Base-by-base conservation (phyloP, 92 coral and sea anemone genomes). In the Ricordea florida region DNA sequence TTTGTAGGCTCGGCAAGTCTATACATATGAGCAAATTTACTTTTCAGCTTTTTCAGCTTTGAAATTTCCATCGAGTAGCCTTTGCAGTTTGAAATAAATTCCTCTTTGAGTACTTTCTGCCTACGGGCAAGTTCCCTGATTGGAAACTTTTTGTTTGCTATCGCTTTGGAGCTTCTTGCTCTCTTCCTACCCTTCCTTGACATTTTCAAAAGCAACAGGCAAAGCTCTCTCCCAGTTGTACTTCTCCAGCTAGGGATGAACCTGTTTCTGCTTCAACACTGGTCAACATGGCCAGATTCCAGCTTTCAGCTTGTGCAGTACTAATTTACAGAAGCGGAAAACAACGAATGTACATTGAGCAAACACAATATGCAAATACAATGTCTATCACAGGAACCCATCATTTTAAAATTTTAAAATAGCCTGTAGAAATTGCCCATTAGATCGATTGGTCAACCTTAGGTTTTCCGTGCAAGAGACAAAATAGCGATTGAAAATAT, bases 131-230 rank as follows among this genome's bases (percentile, higher is more conserved):
- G 69, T 10, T 43, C 57, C 50, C 77, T 48, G 18, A 74, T 23
- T 29, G 83, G 83, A 68, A 82, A 74, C 37, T 56, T 82, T 17
- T 83, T 45, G 50, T 51, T 75, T 40, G 83, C 59, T 16, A 66
- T 75, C 20, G 83, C 72, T 41, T 49, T 83, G 47, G 68, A 44
- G 60, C 78, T 83, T 43, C 88, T 83, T 42, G 26, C 60, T 61
- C 83, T 66, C 27, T 66, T 26, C 1, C 82, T 31, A 14, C 88
- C 78, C 33, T 82, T 65, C 64, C 62, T 76, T 31, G 69, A 61
- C 51, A 48, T 62, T n/a, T 5, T 37, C 21, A 42, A 17, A 37
- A 60, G n/a, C n/a, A n/a, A n/a, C n/a, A n/a, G n/a, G n/a, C n/a
- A n/a, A n/a, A n/a, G n/a, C n/a, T 13, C 10, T 20, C 52, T 45